Evolutionary conservation across 2,888 invertebrate species (phyloP).

Genomic region (Macrophya alboannulata): DNA sequence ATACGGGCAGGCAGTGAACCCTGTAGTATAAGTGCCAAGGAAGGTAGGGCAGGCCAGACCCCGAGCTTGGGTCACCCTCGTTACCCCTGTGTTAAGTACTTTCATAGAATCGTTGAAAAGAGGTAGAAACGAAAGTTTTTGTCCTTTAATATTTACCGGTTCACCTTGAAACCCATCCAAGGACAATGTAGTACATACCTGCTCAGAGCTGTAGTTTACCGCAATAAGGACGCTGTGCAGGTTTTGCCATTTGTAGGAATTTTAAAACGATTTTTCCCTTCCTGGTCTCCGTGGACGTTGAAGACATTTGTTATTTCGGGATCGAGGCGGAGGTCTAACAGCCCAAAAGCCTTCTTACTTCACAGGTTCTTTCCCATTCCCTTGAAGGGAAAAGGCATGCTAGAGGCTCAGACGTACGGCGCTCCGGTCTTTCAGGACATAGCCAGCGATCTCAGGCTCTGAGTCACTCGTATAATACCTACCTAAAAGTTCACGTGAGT

Average conservation of each 20-base stretch:
- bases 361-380: background rate
- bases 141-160: constrained; percentile 18
- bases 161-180: constrained; percentile 24
- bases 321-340: background rate
- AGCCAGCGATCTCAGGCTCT: constrained; percentile 73
- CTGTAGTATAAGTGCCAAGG: background rate
- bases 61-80: constrained; percentile 1
- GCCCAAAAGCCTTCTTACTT: background rate
- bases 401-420: constrained; percentile 57
- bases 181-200: constrained; percentile 20
- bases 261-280: background rate
- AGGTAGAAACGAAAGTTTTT: constrained; percentile 35
- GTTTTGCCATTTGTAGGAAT: constrained; percentile 3
- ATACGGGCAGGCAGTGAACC: background rate
- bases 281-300: background rate
- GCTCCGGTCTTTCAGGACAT: constrained; percentile 70
- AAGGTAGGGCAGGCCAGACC: background rate
- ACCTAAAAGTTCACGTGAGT: constrained; percentile 40
- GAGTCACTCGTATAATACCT: constrained; percentile 75
- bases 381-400: constrained; percentile 8
- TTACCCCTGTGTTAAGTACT: background rate
- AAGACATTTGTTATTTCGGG: background rate
- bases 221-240: background rate
- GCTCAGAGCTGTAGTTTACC: background rate
- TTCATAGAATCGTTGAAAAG: constrained; percentile 11